These are phyloP conservation scores for Lithosia quadra DNA, from an alignment of 2,888 invertebrate genomes.

Conservation along the genomic window DNA sequence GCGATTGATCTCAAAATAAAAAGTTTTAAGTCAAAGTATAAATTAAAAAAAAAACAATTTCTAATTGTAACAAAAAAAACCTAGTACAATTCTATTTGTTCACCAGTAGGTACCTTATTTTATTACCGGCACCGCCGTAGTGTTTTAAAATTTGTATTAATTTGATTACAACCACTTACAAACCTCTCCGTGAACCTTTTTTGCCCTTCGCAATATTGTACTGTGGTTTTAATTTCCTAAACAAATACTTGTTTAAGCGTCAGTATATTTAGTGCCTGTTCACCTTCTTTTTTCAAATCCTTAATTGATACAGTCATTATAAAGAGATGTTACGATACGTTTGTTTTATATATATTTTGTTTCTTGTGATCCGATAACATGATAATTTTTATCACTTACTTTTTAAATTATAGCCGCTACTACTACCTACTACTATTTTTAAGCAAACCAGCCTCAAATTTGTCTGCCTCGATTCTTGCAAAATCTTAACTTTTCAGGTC, in stretches of 20 bases:
- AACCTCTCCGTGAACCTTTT: neutral
- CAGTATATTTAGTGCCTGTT: neutral
- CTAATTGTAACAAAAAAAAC: no score
- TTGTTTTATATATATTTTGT: neutral
- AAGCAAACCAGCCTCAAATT: no score
- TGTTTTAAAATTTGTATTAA: neutral
- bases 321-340: neutral
- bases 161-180: neutral
- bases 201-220: constrained; percentile 1
- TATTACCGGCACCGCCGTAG: neutral
- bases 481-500: no score
- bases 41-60: no score
- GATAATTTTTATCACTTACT: no score
- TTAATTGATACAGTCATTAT: constrained; percentile 2
- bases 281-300: neutral
- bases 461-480: no score
- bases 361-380: neutral
- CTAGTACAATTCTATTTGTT: neutral
- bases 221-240: constrained; percentile 2
- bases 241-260: neutral
- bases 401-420: no score
- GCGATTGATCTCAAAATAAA: no score
- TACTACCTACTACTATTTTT: no score
- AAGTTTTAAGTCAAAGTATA: no score
- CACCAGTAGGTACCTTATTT: neutral